Evolutionary conservation across 1,140 invertebrate species (phyloP), one percentile per base, ranked within the genome.

Genomic region (Orchesella cincta): DNA sequence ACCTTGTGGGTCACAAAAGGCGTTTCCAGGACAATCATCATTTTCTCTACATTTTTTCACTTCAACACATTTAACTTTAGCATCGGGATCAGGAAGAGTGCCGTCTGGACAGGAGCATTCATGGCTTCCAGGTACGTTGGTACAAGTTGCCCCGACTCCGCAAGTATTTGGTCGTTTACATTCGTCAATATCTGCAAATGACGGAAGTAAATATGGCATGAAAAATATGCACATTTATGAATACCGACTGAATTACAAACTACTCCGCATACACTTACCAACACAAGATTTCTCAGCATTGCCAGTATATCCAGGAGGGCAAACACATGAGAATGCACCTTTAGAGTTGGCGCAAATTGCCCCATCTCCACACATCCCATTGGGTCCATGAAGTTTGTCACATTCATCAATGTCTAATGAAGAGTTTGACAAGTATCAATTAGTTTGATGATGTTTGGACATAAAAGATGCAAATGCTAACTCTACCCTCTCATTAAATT

Each of bases 331-430:
- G 82, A 91, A 93, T 78, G 90, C 90, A 73, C 94, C 94, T 8
- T 90, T 89, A 0, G 89, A 89, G 83, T 98, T 97, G 3, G 89
- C 90, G 84, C 96, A 97, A n/a, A 90, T 84, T 8, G 94, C 91
- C 84, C 96, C 94, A 77, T 87, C 86, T 20, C 93, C 94, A 85
- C 95, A 97, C 76, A 91, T 88, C 78, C 93, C 94, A 52, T 89
- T 91, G 8, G 91, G 90, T 74, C 93, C 93, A 82, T 92, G 89
- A 16, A 89, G 84, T 39, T 86, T 86, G 82, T 94, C 93, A 84
- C 97, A 99, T 87, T 99, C 97, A 84, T 98, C 90, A 78, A 98
- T 93, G 86, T 97, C 95, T 91, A n/a, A 74, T 33, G n/a, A 52
- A 52, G n/a, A 34, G 18, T n/a, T 67, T 62, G 34, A 33, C 51